Percentiles rank a stretch among this genome's conserved stretches.
phyloP scores from a whole-genome alignment of 1,140 invertebrate species.

The Thaumetopoea pityocampa region DNA sequence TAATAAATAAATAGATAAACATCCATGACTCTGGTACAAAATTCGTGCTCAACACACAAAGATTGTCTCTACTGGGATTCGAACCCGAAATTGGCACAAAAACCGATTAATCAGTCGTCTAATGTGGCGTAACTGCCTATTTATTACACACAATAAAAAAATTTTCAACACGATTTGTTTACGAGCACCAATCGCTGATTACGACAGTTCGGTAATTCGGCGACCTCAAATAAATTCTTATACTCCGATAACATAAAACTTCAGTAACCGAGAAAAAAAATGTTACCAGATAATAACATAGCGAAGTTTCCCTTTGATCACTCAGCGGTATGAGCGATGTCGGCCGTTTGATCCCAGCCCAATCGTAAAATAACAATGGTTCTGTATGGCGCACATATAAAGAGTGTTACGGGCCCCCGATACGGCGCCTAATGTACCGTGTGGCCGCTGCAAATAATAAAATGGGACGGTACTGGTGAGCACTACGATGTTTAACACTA shows the following conservation, averaged over 20 bases:
- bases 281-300: not conserved
- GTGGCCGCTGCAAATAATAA: slow-evolving; percentile 12
- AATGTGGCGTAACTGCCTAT: no score
- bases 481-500: not conserved
- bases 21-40: no score
- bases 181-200: no score
- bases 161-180: no score
- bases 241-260: slow-evolving; percentile 1
- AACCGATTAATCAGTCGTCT: no score
- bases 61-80: no score
- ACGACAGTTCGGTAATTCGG: no score
- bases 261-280: not conserved
- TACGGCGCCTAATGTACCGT: slow-evolving; percentile 9
- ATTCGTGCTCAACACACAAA: no score
- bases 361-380: slow-evolving; percentile 8
- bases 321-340: not conserved
- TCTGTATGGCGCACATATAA: slow-evolving; percentile 6
- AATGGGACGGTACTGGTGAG: slow-evolving; percentile 9
- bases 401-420: slow-evolving; percentile 2
- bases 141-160: no score
- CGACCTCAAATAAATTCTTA: not conserved
- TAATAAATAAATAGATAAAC: no score
- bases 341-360: not conserved
- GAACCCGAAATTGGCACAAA: no score
- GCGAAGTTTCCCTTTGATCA: slow-evolving; percentile 6